Evolutionary conservation across 2,888 invertebrate species (phyloP), one percentile per base, ranked within the genome.

Genomic region (Dasysyrphus albostriatus): DNA sequence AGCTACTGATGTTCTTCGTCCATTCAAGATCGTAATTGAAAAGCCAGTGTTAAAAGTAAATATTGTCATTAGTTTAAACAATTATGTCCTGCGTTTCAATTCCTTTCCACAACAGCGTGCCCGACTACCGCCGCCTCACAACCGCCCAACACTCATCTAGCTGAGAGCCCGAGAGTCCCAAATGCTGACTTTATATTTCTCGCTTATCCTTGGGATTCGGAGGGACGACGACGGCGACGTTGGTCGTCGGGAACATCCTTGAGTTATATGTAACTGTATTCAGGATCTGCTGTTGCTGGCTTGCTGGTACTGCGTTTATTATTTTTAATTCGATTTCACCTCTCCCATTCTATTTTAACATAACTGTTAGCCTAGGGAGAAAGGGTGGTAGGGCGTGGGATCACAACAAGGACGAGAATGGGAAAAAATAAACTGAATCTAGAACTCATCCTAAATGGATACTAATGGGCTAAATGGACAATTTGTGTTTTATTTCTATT

Each of bases 1-100:
- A 54, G 61, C 69, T 49, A 69, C 42, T 54, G 56, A 69, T 59
- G 63, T 67, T 75, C 70, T 67, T 65, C 59, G 67, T 59, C 67
- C 65, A 76, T 80, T 83, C 75, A 75, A 70, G 70, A 80, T 83
- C 74, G 75, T 76, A 84, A 84, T 84, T 84, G 81, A 84, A 81
- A 84, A 84, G 82, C 82, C 73, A 85, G 82, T 85, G 85, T 82
- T 85, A 77, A 82, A 82, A 82, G 85, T 85, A 85, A 85, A 85
- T 85, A 85, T 85, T 85, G 85, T 82, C 85, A 85, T 85, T 85
- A 85, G 82, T 85, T 85, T 85, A 85, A 85, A 85, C 82, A 85
- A 82, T 85, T 82, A 85, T 85, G 82, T 69, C 70, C 82, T 85
- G 77, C 82, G 75, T 77, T 85, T 44, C 77, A 58, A 76, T 51